Evolutionary conservation across 92 coral and sea anemone genomes (phyloP).

Genomic region (Zoanthus sociatus): DNA sequence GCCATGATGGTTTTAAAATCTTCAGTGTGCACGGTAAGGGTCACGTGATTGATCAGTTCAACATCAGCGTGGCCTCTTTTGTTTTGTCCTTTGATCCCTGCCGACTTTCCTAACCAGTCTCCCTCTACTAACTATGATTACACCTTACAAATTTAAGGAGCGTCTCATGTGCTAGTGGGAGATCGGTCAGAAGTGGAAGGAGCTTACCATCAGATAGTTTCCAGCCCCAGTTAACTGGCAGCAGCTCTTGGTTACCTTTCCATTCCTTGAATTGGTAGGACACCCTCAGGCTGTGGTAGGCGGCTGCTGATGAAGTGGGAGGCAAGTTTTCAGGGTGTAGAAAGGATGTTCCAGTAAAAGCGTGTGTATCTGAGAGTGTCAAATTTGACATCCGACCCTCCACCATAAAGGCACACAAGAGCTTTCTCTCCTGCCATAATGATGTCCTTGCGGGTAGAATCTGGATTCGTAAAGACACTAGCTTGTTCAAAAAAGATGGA

Average conservation of each 20-base stretch:
- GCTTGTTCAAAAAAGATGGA: background rate
- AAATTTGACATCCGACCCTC: conserved; percentile 24
- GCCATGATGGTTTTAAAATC: no score
- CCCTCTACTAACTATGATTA: no score
- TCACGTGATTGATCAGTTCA: no score
- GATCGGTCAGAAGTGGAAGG: background rate
- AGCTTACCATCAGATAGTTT: conserved; percentile 43
- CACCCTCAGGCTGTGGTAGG: conserved; percentile 19
- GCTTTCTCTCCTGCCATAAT: conserved; percentile 9
- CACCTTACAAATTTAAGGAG: conserved; percentile 61
- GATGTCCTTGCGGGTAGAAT: background rate
- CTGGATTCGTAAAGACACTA: background rate
- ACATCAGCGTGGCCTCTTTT: no score
- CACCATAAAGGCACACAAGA: conserved; percentile 8
- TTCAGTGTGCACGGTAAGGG: no score
- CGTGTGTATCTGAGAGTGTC: conserved; percentile 54
- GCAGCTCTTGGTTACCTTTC: conserved; percentile 44
- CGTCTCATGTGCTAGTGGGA: conserved; percentile 54
- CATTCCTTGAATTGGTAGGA: conserved; percentile 43
- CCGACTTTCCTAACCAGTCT: no score
- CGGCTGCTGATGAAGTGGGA: no score
- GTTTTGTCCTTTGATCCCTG: no score
- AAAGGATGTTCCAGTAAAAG: no score
- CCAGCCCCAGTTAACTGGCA: conserved; percentile 67
- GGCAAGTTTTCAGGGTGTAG: no score